Percentiles rank a stretch among this genome's conserved stretches.
These are phyloP conservation scores for Nothocercus julius DNA, from an alignment of 2,113 vertebrate species.

Conservation along the genomic window DNA sequence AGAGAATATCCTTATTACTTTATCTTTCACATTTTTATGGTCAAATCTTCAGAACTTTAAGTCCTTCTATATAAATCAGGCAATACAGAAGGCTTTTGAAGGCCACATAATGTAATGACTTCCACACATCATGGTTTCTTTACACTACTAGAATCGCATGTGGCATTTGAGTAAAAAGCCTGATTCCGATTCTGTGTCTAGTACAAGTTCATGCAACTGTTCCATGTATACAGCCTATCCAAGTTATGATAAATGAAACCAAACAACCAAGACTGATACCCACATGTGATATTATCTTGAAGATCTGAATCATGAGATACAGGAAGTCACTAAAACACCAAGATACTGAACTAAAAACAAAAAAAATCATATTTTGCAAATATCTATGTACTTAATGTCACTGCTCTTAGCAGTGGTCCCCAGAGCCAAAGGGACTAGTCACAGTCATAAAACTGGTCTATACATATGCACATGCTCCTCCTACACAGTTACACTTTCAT, in stretches of 20 bases:
- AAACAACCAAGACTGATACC: not conserved
- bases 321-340: not conserved
- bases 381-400: not conserved
- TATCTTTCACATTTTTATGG: not conserved
- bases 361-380: not conserved
- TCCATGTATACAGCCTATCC: not conserved
- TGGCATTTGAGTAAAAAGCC: not conserved
- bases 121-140: not conserved
- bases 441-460: not conserved
- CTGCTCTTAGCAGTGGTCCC: not conserved
- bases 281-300: not conserved
- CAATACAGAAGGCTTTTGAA: not conserved
- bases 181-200: not conserved
- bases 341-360: not conserved
- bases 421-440: not conserved
- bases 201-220: not conserved
- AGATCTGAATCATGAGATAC: not conserved
- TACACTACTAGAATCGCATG: not conserved
- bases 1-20: not conserved
- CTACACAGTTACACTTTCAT: not conserved
- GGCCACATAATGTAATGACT: not conserved
- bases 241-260: not conserved
- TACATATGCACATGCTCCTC: not conserved
- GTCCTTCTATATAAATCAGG: not conserved
- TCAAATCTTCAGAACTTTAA: not conserved